Evolutionary conservation across 1,140 invertebrate species (phyloP), one percentile per base, ranked within the genome.

Genomic region (Ridgeia piscesae): DNA sequence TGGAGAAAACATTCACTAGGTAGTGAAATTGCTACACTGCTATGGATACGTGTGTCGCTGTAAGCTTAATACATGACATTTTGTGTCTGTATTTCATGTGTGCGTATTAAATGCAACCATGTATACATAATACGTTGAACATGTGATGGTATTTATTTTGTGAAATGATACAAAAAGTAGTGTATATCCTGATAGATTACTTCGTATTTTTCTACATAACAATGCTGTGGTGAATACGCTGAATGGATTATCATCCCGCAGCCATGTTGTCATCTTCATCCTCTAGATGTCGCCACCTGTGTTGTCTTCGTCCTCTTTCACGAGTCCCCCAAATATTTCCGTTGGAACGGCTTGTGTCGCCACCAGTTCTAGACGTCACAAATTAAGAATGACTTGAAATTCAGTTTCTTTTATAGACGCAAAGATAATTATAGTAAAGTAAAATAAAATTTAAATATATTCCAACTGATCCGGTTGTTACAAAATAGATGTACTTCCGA

Each of bases 301-400:
- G 58, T n/a, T 90, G 77, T 94, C 93, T 21, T 94, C 93, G 33
- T 94, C 94, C 34, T 96, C 94, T 27, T 93, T 93, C 0, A 97
- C 97, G 92, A 99, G 96, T 93, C 98, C 97, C 93, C 98, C 98
- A 97, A 98, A 99, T 0, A 99, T 98, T 96, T 98, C 97, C 92
- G 97, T 97, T 88, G 98, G 98, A 94, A 99, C 97, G 90, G 96
- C 96, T 96, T 98, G 97, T 95, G 98, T 97, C 95, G 98, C 97
- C 91, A 99, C 97, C 93, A 98, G 95, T 92, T 97, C 97, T 97
- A 94, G 89, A 93, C 94, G 93, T 91, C 94, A 94, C 92, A 93
- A n/a, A 92, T n/a, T 50, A 93, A 93, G 89, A 58, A 88, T 77
- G 58, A 4, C 58, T 8, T 8, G 27, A 77, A 77, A 77, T 77